A percentile compares a stretch with the other conserved stretches of the same genome.
These are phyloP conservation scores for Eira barbara DNA, from an alignment of 2,113 vertebrate genomes.

Conservation along the genomic window DNA sequence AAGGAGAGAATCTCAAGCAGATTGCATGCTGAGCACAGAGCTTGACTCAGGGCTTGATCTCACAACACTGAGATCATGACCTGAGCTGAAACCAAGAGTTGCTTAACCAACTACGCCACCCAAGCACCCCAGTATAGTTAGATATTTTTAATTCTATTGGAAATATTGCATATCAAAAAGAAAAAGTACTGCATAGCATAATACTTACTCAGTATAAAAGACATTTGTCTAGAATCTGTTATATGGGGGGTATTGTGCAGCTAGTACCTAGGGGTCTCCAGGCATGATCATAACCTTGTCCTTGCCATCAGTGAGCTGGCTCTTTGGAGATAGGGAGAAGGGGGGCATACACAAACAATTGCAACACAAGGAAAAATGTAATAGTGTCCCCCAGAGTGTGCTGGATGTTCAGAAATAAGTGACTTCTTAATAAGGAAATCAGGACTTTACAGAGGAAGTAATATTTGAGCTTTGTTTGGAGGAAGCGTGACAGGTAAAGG, in stretches of 20 bases:
- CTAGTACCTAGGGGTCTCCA: not conserved
- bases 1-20: not conserved
- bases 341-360: not conserved
- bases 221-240: not conserved
- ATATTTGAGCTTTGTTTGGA: not conserved
- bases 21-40: not conserved
- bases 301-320: not conserved
- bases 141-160: slow-evolving; percentile 5
- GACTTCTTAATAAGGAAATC: not conserved
- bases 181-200: not conserved
- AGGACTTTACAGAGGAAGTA: not conserved
- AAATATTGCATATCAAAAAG: no score
- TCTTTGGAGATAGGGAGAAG: not conserved
- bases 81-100: not conserved
- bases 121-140: not conserved
- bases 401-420: not conserved
- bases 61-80: not conserved
- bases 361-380: not conserved
- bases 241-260: not conserved
- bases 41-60: not conserved
- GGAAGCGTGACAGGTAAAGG: not conserved
- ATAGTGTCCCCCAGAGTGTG: not conserved
- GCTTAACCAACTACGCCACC: not conserved
- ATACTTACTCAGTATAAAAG: not conserved
- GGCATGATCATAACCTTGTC: not conserved